Conservation (phyloP, 2,113 vertebrate genomes). For the Chamaea fasciata region DNA sequence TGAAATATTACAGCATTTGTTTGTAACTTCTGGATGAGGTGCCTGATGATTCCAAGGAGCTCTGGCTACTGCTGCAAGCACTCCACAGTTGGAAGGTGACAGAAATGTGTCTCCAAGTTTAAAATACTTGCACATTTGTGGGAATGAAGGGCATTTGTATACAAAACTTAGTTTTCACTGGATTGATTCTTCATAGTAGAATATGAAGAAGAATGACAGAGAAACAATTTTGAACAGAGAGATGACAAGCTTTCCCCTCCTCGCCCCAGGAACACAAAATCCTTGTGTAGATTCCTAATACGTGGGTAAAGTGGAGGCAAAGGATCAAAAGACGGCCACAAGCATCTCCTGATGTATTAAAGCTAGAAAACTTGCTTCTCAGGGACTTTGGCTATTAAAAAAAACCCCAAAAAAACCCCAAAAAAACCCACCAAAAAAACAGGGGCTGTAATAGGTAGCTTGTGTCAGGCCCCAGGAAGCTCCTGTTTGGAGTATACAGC, state of each 20-base stretch:
- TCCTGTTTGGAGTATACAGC: neutral
- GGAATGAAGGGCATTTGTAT: neutral
- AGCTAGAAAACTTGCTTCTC: neutral
- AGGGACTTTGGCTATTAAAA: neutral
- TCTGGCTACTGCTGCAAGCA: neutral
- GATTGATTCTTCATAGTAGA: neutral
- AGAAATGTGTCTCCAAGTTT: neutral
- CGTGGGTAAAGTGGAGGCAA: neutral
- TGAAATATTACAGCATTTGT: constrained; percentile 19
- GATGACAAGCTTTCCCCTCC: neutral
- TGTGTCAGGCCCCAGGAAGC: neutral
- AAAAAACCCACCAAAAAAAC: neutral
- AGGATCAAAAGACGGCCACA: neutral
- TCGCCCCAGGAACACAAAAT: neutral
- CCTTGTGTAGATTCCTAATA: neutral
- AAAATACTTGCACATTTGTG: neutral
- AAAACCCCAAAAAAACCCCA: neutral
- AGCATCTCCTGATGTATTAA: neutral
- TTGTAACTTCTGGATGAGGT: neutral
- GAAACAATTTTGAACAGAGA: neutral
- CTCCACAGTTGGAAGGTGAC: neutral
- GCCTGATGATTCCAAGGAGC: neutral
- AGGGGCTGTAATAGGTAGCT: neutral
- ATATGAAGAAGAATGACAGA: neutral
- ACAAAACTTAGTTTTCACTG: neutral